Base-by-base conservation (phyloP, 1,140 invertebrate species). In the Epicauta chinensis region DNA sequence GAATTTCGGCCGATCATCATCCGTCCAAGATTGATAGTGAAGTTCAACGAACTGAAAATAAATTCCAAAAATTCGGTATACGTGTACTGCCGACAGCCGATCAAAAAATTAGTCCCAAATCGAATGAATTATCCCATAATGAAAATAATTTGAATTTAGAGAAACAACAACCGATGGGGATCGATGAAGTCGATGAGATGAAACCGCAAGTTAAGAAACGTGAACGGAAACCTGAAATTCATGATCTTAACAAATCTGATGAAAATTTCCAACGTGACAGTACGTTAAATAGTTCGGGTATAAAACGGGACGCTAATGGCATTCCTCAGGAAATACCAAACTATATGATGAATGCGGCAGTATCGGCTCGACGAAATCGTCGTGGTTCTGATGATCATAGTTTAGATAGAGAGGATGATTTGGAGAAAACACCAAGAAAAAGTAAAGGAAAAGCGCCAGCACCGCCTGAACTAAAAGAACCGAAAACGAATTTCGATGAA, bases 391-490 rank as follows among this genome's bases (percentile, higher is more conserved):
- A 65, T 37, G 55, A 59, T 40, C 55, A 61, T 35, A 48, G 49
- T 68, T 31, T 50, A 65, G 53, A 74, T 12, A n/a, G n/a, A n/a
- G n/a, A n/a, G n/a, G 55, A 58, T 14, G 76, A 77, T 57, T 67
- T 67, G 36, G 70, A 71, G 9, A 73, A 73, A 63, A 70, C 68
- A 67, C 70, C 71, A 2, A 82, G 83, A 49, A 84, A 81, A 59
- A 78, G 77, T 14, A 87, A 87, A 63, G 78, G 84, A 1, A 86
- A 86, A 72, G 84, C 85, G 9, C 85, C 85, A 1, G 79, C 77
- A 0, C 83, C 83, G 1, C 83, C 84, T 7, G 73, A 72, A 23
- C 55, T 55, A 15, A 40, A 30, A 31, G 37, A 54, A 29, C 35
- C 50, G 1, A 57, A 49, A 13, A 40, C 13, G 30, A 51, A 53